These are phyloP conservation scores for Engraulis encrasicolus DNA, from an alignment of 2,113 vertebrate genomes.

Conservation along the genomic window DNA sequence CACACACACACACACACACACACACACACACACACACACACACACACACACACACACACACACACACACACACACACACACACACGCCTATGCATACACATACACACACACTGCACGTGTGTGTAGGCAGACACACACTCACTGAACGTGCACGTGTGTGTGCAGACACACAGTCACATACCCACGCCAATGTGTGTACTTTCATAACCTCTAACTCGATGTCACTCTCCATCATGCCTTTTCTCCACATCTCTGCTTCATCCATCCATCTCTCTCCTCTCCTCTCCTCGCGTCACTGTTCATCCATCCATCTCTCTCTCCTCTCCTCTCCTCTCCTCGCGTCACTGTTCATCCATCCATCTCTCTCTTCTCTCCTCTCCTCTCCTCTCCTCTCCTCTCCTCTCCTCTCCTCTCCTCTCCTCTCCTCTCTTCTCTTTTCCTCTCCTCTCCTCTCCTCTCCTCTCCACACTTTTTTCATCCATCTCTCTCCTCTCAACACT, in stretches of 20 bases:
- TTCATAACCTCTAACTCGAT: neutral
- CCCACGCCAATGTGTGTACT: too few species aligned
- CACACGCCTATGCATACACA: too few species aligned
- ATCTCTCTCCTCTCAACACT: too few species aligned
- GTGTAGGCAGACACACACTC: too few species aligned
- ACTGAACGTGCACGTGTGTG: too few species aligned
- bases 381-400: neutral
- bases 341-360: neutral
- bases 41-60: too few species aligned
- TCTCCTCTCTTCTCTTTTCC: neutral
- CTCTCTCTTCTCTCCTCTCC: neutral
- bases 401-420: neutral
- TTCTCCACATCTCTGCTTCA: neutral
- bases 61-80: too few species aligned
- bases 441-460: neutral
- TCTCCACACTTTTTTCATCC: neutral
- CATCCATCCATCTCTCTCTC: neutral
- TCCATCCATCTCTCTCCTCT: neutral
- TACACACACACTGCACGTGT: too few species aligned
- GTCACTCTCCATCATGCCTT: neutral
- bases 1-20: too few species aligned
- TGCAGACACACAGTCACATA: too few species aligned
- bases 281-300: neutral
- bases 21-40: too few species aligned
- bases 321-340: neutral